phyloP scores from a whole-genome alignment of 2,888 invertebrate species.

The Cheiracanthium punctorium region DNA sequence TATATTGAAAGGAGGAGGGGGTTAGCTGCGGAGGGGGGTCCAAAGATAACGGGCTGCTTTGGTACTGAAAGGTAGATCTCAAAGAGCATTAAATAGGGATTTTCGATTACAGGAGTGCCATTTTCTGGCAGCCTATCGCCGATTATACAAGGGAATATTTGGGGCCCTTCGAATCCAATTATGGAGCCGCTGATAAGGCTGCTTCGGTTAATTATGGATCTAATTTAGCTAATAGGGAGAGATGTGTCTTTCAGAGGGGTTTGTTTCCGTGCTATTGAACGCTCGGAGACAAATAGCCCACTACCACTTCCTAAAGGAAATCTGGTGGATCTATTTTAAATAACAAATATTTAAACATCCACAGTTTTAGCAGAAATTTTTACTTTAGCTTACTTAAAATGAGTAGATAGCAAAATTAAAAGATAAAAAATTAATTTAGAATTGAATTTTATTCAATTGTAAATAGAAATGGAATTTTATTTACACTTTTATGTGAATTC shows the following conservation, averaged over 20 bases:
- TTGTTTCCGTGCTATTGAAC: neutral
- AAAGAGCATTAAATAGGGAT: constrained; percentile 61
- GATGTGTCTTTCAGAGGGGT: neutral
- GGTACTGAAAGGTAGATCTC: constrained; percentile 42
- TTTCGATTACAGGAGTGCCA: constrained; percentile 57
- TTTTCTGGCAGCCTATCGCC: constrained; percentile 60
- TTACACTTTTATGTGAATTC: no score
- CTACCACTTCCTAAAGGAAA: neutral
- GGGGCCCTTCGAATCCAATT: constrained; percentile 26
- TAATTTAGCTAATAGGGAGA: constrained; percentile 20
- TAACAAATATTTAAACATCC: no score
- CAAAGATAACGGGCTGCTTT: constrained; percentile 52
- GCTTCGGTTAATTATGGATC: constrained; percentile 17
- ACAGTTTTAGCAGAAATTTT: no score
- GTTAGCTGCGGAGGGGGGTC: neutral
- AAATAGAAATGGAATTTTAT: no score
- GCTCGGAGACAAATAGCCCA: neutral
- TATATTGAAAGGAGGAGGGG: constrained; percentile 24
- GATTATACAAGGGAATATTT: constrained; percentile 7
- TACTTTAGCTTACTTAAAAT: no score
- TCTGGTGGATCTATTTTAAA: neutral
- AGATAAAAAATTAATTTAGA: no score
- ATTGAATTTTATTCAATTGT: no score
- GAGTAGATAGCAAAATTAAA: no score
- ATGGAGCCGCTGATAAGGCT: constrained; percentile 15